Conservation (phyloP, 2,113 vertebrate species). For the Misgurnus mizolepis region DNA sequence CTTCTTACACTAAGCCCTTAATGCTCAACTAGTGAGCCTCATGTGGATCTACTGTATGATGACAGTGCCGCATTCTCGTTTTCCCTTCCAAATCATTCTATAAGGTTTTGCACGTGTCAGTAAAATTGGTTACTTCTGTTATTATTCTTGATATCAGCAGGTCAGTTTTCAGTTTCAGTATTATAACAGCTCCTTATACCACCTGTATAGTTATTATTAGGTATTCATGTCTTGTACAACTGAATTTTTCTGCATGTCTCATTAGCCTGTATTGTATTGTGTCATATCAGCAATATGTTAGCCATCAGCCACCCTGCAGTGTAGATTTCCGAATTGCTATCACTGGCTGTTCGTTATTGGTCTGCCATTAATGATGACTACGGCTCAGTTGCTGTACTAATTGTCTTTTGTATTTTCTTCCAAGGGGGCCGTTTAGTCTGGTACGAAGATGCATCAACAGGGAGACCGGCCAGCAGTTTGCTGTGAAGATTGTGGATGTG, state of each 20-base stretch:
- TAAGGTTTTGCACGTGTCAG: neutral
- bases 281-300: neutral
- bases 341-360: neutral
- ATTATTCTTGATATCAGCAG: too few relatives aligned
- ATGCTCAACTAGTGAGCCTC: neutral
- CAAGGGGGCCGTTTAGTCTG: constrained; percentile 97
- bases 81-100: neutral
- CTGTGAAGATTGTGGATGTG: constrained; percentile 98
- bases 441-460: constrained; percentile 98
- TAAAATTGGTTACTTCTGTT: neutral
- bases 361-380: neutral
- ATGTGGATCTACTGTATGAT: neutral
- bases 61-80: neutral
- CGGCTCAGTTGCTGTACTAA: constrained; percentile 1
- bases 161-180: neutral
- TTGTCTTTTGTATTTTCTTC: neutral
- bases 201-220: too few relatives aligned
- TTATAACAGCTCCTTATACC: too few relatives aligned
- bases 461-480: constrained; percentile 97
- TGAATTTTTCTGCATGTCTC: neutral
- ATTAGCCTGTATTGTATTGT: neutral
- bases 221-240: too few relatives aligned
- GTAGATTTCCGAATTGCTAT: neutral
- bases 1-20: neutral
- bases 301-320: neutral